Base-by-base conservation (phyloP, 2,113 vertebrate genomes). In the Chaenogobius annularis region DNA sequence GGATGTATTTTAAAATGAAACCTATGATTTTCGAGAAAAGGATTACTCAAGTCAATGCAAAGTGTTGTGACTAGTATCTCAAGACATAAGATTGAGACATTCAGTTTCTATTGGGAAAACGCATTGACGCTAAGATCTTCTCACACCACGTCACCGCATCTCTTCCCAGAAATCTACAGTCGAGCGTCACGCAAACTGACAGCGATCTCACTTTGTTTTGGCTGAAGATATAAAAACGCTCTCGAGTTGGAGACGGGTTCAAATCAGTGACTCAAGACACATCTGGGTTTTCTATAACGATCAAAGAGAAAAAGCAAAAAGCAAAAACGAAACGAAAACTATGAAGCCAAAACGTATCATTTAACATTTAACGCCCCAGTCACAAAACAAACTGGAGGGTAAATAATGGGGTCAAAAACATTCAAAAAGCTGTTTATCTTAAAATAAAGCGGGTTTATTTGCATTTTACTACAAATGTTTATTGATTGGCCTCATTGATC, bases 241-340 rank as follows among this genome's bases (percentile, higher is more conserved):
- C 81, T 85, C 7, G 55, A 80, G 77, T 70, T 80, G 59, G 73
- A 37, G 26, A 31, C 26, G 26, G 26, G 58, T 62, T 23, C 15
- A 74, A 73, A 81, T 69, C 46, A 66, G 47, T 37, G 85, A 87
- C 73, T 82, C 62, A 80, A 15, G 2, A 9, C 15, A 79, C 80
- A 82, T 87, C 83, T 85, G 83, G 78, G 72, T 70, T 80, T 72
- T 17, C 79, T 22, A 59, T 52, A 31, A 59, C 69, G 62, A 37
- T 84, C 43, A 76, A 76, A 66, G 20, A 54, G 26, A 31, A 31
- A 31, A 31, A 31, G 4, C 26, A 2, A 31, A 31, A 31, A 31
- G 26, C 1, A 31, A 31, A 31, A 31, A 31, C 26, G 4, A 31
- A 31, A 31, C 1, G 59, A 63, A 1, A 46, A 76, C 76, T 72